These are phyloP conservation scores for Epinotia demarniana DNA, from an alignment of 2,888 invertebrate species.

Conservation along the genomic window DNA sequence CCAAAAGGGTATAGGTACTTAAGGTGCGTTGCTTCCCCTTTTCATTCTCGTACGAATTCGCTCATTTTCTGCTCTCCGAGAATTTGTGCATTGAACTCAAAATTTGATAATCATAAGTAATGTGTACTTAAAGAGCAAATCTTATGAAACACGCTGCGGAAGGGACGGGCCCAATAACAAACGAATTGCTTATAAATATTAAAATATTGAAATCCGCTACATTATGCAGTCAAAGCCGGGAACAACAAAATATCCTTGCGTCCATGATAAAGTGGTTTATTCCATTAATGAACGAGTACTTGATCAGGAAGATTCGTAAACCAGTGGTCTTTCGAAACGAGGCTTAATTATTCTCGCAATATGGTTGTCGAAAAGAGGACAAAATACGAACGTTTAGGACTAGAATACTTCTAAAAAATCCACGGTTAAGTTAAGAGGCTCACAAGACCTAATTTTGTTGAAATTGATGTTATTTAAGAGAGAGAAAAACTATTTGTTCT, in stretches of 20 bases:
- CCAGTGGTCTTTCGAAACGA: constrained; percentile 9
- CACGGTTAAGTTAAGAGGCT: too few relatives aligned
- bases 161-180: constrained; percentile 60
- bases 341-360: background rate
- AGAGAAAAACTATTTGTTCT: too few relatives aligned
- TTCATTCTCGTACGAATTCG: background rate
- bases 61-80: background rate
- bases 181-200: constrained; percentile 75
- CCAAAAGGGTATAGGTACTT: too few relatives aligned
- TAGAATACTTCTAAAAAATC: too few relatives aligned
- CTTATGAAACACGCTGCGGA: constrained; percentile 45
- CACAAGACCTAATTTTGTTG: too few relatives aligned
- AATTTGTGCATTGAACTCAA: constrained; percentile 39
- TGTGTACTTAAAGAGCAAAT: constrained; percentile 46
- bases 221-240: constrained; percentile 73
- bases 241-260: constrained; percentile 69
- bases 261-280: constrained; percentile 66
- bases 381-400: too few relatives aligned
- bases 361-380: too few relatives aligned
- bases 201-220: constrained; percentile 73
- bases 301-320: constrained; percentile 19
- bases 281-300: constrained; percentile 44
- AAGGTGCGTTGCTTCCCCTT: background rate
- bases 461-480: too few relatives aligned
- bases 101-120: constrained; percentile 27